phyloP scores from a whole-genome alignment of 2,797 vertebrate species.

The Gymnodraco acuticeps region DNA sequence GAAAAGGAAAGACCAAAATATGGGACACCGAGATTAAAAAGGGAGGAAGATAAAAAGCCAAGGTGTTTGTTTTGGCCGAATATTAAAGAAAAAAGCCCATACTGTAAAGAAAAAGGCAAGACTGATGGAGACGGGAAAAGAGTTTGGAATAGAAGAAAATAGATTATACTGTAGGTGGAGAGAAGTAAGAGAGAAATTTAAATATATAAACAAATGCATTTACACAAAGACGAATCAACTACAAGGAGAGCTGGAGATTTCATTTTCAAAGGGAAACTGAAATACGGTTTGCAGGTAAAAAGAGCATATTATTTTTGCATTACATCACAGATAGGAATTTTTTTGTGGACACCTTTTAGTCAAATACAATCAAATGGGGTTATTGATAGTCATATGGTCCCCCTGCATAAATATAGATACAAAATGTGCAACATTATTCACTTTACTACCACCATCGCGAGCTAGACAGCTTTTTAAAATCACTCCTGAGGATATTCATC shows the following conservation, averaged over 20 bases:
- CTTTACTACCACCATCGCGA: no score
- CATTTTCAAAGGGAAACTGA: neutral
- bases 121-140: neutral
- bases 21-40: conserved; percentile 24
- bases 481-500: no score
- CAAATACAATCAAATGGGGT: no score
- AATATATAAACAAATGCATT: conserved; percentile 6
- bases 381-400: no score
- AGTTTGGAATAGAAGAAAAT: neutral
- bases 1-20: conserved; percentile 28
- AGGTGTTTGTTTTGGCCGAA: conserved; percentile 11
- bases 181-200: neutral
- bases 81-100: conserved; percentile 6
- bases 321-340: no score
- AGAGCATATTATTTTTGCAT: no score
- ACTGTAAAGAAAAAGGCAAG: conserved; percentile 3
- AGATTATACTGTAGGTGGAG: neutral
- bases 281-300: no score
- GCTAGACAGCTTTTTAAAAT: no score
- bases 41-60: conserved; percentile 30
- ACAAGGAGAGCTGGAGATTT: neutral
- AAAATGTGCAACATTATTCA: no score
- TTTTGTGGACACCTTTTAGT: no score
- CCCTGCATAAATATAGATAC: no score
- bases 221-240: neutral